phyloP scores from a whole-genome alignment of 2,797 vertebrate species.

The Ceryle rudis region DNA sequence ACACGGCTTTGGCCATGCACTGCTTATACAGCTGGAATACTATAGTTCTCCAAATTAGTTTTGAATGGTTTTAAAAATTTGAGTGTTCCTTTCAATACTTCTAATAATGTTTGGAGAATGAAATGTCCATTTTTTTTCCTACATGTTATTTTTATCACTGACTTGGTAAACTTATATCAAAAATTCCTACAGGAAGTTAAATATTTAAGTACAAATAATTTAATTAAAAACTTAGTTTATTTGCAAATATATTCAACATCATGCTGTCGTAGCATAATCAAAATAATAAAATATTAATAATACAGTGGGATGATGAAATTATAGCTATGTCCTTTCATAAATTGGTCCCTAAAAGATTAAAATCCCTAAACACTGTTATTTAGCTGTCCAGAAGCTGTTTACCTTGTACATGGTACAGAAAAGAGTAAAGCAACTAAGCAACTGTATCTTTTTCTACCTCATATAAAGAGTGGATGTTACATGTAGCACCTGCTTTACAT shows the following conservation, averaged over 20 bases:
- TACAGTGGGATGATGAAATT: constrained; percentile 36
- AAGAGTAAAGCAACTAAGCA: background rate
- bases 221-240: constrained; percentile 55
- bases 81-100: background rate
- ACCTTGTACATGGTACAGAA: background rate
- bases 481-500: background rate
- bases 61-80: background rate
- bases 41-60: background rate
- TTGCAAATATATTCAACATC: constrained; percentile 18
- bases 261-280: constrained; percentile 49
- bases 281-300: constrained; percentile 56
- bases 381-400: background rate
- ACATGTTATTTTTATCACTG: background rate
- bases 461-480: background rate
- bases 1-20: background rate
- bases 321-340: constrained; percentile 34
- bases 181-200: constrained; percentile 36
- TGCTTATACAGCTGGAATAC: background rate
- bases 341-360: constrained; percentile 14
- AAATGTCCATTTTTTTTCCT: background rate
- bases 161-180: background rate
- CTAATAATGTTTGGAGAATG: background rate
- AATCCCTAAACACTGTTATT: background rate
- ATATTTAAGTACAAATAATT: constrained; percentile 64
- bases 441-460: background rate